phyloP scores from a whole-genome alignment of 2,797 vertebrate genomes.

The Spinus olivaceus region DNA sequence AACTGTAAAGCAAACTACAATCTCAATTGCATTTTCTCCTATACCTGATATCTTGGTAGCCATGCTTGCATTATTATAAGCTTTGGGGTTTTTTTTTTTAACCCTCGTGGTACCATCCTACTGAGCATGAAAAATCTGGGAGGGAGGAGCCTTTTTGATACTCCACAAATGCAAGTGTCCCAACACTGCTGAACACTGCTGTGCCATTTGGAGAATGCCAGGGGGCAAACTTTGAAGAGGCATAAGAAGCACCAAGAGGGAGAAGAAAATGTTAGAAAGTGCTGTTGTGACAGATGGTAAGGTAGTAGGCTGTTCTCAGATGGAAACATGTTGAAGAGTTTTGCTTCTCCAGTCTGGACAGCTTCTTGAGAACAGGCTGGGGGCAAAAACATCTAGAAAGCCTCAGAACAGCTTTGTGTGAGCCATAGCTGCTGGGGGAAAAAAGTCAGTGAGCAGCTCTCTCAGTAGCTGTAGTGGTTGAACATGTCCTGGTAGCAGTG shows the following conservation, averaged over 20 bases:
- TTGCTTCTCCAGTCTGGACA: neutral
- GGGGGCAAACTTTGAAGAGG: constrained; percentile 3
- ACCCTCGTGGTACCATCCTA: accelerated
- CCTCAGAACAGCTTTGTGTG: neutral
- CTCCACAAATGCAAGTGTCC: neutral
- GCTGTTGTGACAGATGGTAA: constrained; percentile 11
- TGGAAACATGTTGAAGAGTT: neutral
- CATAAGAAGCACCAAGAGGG: neutral
- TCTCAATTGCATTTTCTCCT: neutral
- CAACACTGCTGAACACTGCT: neutral
- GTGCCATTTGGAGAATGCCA: neutral
- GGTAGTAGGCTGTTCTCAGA: constrained; percentile 13
- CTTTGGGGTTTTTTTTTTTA: neutral
- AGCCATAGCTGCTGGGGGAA: neutral
- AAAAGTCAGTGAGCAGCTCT: neutral
- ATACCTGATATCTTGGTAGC: neutral
- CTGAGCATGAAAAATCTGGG: neutral
- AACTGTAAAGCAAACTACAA: neutral
- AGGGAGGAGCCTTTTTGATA: neutral
- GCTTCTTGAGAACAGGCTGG: neutral
- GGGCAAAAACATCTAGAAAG: neutral
- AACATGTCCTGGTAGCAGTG: neutral
- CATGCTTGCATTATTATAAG: neutral
- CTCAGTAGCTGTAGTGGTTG: neutral
- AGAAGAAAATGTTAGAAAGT: constrained; percentile 16